Percentiles rank a stretch among this genome's conserved stretches.
Evolutionary conservation across 1,140 invertebrate genomes (phyloP).

Genomic region (Ips typographus): DNA sequence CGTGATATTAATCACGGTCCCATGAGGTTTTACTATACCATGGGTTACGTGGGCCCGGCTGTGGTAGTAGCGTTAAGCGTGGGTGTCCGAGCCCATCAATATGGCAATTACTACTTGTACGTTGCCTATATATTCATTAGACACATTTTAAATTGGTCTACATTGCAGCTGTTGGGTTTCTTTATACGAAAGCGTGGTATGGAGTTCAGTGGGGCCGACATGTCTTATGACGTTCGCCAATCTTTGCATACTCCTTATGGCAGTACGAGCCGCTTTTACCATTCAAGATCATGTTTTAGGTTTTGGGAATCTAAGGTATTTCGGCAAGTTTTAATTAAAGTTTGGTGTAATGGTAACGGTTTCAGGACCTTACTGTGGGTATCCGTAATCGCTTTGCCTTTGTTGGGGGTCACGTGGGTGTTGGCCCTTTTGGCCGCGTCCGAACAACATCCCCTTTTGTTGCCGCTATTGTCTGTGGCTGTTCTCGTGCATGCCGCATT

Average conservation of each 20-base stretch:
- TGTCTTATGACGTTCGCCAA: constrained; percentile 75
- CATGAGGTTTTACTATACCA: constrained; percentile 92
- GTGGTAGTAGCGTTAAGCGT: constrained; percentile 88
- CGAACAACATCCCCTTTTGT: constrained; percentile 70
- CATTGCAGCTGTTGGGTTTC: constrained; percentile 87
- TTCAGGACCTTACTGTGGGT: constrained; percentile 81
- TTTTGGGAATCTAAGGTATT: constrained; percentile 80
- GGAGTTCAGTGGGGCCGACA: constrained; percentile 87
- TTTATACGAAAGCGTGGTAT: constrained; percentile 86
- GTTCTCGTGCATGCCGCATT: constrained; percentile 74
- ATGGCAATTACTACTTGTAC: constrained; percentile 92
- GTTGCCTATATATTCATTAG: constrained; percentile 49
- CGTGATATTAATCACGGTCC: constrained; percentile 94
- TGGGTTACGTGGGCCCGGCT: constrained; percentile 92
- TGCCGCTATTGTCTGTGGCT: constrained; percentile 71
- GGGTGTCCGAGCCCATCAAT: constrained; percentile 91
- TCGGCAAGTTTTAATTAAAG: too few species aligned
- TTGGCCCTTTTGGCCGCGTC: constrained; percentile 78
- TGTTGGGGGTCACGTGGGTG: constrained; percentile 79
- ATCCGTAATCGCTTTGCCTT: constrained; percentile 74
- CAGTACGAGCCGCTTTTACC: constrained; percentile 86
- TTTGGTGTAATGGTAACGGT: constrained; percentile 27
- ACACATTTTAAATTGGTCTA: not conserved
- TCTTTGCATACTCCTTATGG: constrained; percentile 78
- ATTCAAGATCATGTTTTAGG: constrained; percentile 87